Conservation (phyloP, 2,113 vertebrate species). For the Xerus inauris region DNA sequence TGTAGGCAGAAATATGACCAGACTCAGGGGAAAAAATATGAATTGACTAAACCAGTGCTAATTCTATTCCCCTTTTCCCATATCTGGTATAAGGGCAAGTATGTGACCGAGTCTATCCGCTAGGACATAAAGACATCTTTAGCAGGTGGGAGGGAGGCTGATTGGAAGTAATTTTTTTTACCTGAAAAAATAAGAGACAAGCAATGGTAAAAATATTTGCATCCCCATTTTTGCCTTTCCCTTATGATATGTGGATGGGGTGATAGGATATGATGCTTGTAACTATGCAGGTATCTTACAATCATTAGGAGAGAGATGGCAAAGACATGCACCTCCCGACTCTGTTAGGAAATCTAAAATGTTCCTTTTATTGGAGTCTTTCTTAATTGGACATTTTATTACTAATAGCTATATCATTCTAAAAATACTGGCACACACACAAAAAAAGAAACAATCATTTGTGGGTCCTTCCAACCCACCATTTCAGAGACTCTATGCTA, state of each 20-base stretch:
- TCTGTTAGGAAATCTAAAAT: background rate
- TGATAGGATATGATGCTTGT: background rate
- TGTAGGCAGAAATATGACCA: background rate
- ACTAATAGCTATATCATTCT: background rate
- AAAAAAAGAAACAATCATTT: background rate
- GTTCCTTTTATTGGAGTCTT: background rate
- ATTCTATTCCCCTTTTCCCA: background rate
- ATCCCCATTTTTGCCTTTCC: background rate
- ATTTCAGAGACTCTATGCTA: background rate
- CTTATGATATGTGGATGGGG: background rate
- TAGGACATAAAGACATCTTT: background rate
- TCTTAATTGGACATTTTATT: background rate
- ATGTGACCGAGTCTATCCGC: background rate
- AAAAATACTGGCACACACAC: background rate
- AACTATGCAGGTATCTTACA: background rate
- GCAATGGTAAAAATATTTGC: background rate
- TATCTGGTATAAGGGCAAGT: background rate
- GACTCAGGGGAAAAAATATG: background rate
- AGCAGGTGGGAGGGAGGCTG: background rate
- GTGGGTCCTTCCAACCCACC: background rate
- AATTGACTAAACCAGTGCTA: background rate
- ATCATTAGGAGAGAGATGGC: background rate
- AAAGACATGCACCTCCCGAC: background rate
- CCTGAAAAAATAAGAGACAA: background rate
- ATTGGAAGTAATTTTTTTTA: background rate